Conservation (phyloP, 2,888 invertebrate genomes). For the Callyntrura sp. region DNA sequence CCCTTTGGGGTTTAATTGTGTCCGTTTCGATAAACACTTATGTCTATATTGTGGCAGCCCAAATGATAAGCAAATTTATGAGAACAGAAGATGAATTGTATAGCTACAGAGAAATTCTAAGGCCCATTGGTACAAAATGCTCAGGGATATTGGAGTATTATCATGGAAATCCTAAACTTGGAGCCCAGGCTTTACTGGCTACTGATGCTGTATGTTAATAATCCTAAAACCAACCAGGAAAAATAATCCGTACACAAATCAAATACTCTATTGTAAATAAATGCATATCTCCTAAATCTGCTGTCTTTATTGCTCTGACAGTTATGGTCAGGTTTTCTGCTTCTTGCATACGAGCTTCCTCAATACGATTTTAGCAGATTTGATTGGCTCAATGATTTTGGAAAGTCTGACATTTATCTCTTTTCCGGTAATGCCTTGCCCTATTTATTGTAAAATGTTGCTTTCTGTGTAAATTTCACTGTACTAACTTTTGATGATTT, state of each 20-base stretch:
- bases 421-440: conserved; percentile 62
- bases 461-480: too few species aligned
- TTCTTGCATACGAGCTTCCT: conserved; percentile 52
- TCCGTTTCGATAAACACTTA: conserved; percentile 43
- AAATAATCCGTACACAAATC: too few species aligned
- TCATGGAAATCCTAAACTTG: conserved; percentile 57
- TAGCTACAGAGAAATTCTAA: conserved; percentile 53
- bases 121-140: conserved; percentile 57
- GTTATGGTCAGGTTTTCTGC: conserved; percentile 61
- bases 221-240: too few species aligned
- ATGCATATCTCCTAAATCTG: conserved; percentile 9
- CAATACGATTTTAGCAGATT: conserved; percentile 63
- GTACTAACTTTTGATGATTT: too few species aligned
- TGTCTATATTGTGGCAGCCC: conserved; percentile 63
- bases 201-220: conserved; percentile 66
- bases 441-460: too few species aligned
- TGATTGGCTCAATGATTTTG: conserved; percentile 68
- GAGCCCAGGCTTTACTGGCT: conserved; percentile 39
- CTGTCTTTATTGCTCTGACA: not conserved
- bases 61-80: conserved; percentile 63
- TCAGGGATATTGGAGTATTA: conserved; percentile 62
- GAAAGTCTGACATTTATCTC: conserved; percentile 57
- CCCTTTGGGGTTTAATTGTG: conserved; percentile 45
- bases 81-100: conserved; percentile 59
- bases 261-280: too few species aligned